Base-by-base conservation (phyloP, 2,113 vertebrate genomes). In the Larimichthys crocea region DNA sequence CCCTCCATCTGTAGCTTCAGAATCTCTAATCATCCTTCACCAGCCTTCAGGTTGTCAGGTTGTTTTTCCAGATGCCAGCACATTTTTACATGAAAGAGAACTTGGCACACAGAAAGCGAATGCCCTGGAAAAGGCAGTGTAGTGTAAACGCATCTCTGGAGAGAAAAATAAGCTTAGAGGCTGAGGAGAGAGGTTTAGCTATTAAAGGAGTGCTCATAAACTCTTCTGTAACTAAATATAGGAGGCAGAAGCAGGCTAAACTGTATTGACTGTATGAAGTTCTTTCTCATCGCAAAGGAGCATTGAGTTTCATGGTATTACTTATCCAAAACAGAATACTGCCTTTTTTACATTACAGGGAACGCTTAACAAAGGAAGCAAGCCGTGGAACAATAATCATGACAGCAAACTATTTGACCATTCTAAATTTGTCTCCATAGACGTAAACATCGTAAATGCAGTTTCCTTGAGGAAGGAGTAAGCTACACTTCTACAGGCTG, bases 101-200 rank as follows among this genome's bases (percentile, higher is more conserved):
- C n/a, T 77, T 64, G 20, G 48, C 5, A 11, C 49, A 48, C 17
- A 55, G 12, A 57, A 44, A 57, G 50, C 10, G 60, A 61, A 50
- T 52, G 4, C 24, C 35, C 81, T 19, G 14, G 68, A 60, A 57
- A 55, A 77, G 57, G 26, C 49, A 48, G 44, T 0, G 22, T 56
- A n/a, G 35, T 60, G n/a, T 50, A 26, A 16, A 44, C 9, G 20
- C 55, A 62, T 71, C 52, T 63, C 44, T 19, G 69, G 42, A 71
- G 40, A 67, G 53, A 84, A 61, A 63, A 76, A 64, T 74, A 53
- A 49, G 79, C 84, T 78, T 48, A 74, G 64, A 69, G 68, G 57
- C 50, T 73, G 56, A 49, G 55, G 49, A 11, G 59, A 63, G 50
- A 49, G 64, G 68, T 74, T 64, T 42, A 55, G 59, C 26, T 70